Evolutionary conservation across 35 echinoderm and acorn worm species (phyloP).

Genomic region (Diadema setosum): DNA sequence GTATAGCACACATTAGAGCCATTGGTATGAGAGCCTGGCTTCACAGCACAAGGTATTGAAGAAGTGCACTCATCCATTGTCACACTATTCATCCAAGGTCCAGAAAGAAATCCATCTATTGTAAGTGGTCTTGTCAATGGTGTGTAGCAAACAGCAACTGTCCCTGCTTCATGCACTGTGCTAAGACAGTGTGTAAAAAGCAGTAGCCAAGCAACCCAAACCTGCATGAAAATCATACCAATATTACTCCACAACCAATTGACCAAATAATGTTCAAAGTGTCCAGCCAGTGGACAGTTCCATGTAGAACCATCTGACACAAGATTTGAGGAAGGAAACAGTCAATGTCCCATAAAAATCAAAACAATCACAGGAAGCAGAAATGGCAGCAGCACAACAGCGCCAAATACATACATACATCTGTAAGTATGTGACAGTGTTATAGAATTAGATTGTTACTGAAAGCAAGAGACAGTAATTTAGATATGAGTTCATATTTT

Average conservation of each 20-base stretch:
- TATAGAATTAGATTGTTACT: no score
- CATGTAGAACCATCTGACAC: no score
- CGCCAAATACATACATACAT: neutral
- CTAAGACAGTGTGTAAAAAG: neutral
- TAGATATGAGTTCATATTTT: neutral
- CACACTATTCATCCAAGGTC: neutral
- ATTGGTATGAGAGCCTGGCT: neutral
- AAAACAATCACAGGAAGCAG: neutral
- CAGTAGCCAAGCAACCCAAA: neutral
- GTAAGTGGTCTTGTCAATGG: neutral
- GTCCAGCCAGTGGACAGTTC: no score
- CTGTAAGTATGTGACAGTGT: no score
- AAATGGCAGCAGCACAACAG: neutral
- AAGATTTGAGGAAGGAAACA: no score
- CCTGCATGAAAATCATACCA: neutral
- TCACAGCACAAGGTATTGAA: neutral
- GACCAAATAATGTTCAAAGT: no score
- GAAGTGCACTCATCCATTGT: neutral
- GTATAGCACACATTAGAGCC: no score
- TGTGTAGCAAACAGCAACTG: neutral
- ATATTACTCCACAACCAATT: neutral
- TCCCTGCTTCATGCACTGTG: neutral
- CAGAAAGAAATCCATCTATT: neutral
- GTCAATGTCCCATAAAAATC: neutral
- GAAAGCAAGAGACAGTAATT: no score